A percentile compares a stretch with the other conserved stretches of the same genome.
These are phyloP conservation scores for Zele albiditarsus DNA, from an alignment of 2,888 invertebrate genomes.

Conservation along the genomic window DNA sequence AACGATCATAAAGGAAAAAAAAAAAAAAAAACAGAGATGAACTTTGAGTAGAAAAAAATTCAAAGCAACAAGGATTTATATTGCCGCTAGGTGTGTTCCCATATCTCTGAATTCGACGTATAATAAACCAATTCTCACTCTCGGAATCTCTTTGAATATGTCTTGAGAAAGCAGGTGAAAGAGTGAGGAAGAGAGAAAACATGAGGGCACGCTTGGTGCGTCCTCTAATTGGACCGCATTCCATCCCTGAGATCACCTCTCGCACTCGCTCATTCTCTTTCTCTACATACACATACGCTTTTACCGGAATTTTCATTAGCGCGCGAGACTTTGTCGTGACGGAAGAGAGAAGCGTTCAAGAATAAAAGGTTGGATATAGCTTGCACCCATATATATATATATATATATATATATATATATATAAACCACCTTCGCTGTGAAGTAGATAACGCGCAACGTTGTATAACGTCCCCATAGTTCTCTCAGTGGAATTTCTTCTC, in stretches of 20 bases:
- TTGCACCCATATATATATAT: constrained; percentile 46
- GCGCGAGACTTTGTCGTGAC: constrained; percentile 66
- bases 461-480: constrained; percentile 41
- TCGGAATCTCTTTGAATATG: constrained; percentile 34
- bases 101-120: constrained; percentile 58
- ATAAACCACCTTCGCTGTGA: constrained; percentile 11
- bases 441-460: constrained; percentile 41
- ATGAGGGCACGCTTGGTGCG: constrained; percentile 28
- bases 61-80: background rate
- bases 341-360: constrained; percentile 50
- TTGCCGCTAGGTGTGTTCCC: constrained; percentile 34
- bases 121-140: constrained; percentile 64
- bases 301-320: constrained; percentile 69
- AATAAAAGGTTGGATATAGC: constrained; percentile 35
- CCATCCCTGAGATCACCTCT: constrained; percentile 53
- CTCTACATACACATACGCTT: constrained; percentile 51
- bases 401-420: constrained; percentile 38
- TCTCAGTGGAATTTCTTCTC: constrained; percentile 47
- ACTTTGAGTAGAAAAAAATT: constrained; percentile 28
- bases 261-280: constrained; percentile 33
- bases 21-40: constrained; percentile 32
- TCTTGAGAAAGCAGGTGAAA: constrained; percentile 1
- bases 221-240: constrained; percentile 70
- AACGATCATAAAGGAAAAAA: constrained; percentile 19
- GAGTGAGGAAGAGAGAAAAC: background rate